Evolutionary conservation across 2,797 vertebrate species (phyloP).

Genomic region (Neostethus bicornis): DNA sequence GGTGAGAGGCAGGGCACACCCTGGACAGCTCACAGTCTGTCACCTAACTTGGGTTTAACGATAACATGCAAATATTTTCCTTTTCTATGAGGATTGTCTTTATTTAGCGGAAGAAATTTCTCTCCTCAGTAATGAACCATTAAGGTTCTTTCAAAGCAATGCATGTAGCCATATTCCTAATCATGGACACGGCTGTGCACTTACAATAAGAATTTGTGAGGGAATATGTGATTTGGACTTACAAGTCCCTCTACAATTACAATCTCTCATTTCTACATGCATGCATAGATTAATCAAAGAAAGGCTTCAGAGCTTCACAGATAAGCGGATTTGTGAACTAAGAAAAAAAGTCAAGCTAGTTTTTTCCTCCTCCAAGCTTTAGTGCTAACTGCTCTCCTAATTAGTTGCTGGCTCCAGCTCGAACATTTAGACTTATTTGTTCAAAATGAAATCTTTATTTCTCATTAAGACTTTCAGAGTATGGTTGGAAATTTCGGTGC

Average conservation of each 20-base stretch:
- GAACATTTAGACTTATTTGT: constrained; percentile 5
- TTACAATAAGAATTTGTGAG: neutral
- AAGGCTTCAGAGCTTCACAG: neutral
- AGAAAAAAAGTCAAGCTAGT: neutral
- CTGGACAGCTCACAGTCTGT: no score
- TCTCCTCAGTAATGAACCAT: neutral
- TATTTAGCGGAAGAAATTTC: neutral
- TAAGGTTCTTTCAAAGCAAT: neutral
- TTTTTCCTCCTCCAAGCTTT: constrained; percentile 9
- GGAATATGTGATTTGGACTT: neutral
- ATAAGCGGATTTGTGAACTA: constrained; percentile 1
- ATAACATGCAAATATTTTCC: neutral
- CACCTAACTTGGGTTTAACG: neutral
- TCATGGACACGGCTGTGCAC: neutral
- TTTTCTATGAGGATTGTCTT: no score
- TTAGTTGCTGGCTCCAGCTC: constrained; percentile 8
- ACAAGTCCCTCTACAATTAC: neutral
- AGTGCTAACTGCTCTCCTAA: constrained; percentile 10
- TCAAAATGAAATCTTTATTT: constrained; percentile 8
- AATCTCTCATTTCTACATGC: constrained; percentile 1
- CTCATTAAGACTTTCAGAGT: constrained; percentile 10
- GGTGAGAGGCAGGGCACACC: no score
- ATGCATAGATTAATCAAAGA: constrained; percentile 13
- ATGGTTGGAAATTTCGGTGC: neutral
- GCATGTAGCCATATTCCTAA: neutral